Base-by-base conservation (phyloP, 2,797 vertebrate genomes). In the Sebastes minor region DNA sequence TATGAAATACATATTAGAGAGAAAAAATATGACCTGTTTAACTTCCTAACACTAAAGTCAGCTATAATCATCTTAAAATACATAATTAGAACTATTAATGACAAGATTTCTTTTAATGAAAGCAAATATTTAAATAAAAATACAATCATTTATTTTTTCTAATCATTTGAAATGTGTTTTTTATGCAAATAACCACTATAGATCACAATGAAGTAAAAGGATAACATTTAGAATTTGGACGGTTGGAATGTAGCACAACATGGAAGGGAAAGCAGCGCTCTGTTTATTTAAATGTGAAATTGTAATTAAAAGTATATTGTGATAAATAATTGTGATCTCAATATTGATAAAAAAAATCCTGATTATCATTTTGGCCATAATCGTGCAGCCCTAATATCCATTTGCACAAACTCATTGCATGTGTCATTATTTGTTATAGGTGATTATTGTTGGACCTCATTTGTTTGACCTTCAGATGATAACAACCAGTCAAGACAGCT, bases 381-480 rank as follows among this genome's bases (percentile, higher is more conserved):
- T 49, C 46, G 46, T 52, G 46, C 46, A n/a, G 0, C 8, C 46
- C 46, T 52, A 52, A 52, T 52, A 52, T 10, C 7, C 23, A 27
- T 79, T 28, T 35, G 13, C 27, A 59, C 23, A 16, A 52, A 68
- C 65, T 56, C n/a, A 52, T 12, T 61, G 8, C 8, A 42, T 14
- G 23, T 53, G 22, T 4, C 20, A 61, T 5, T n/a, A 33, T 55
- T 33, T 64, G 16, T 63, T 67, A 74, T 61, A 20, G 8, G 60
- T 70, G 46, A 27, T 8, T 71, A 56, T 67, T 56, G 4, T 53
- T 71, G 32, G 33, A 63, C 55, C 18, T 82, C 35, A 53, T 55
- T 65, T 46, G 32, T 80, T 70, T 86, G 81, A 87, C 82, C 76
- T 84, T 84, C 33, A 76, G 16, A 60, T 82, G 27, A 70, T 38